Conservation (phyloP, 2,888 invertebrate species). For the Nomada lathburiana region DNA sequence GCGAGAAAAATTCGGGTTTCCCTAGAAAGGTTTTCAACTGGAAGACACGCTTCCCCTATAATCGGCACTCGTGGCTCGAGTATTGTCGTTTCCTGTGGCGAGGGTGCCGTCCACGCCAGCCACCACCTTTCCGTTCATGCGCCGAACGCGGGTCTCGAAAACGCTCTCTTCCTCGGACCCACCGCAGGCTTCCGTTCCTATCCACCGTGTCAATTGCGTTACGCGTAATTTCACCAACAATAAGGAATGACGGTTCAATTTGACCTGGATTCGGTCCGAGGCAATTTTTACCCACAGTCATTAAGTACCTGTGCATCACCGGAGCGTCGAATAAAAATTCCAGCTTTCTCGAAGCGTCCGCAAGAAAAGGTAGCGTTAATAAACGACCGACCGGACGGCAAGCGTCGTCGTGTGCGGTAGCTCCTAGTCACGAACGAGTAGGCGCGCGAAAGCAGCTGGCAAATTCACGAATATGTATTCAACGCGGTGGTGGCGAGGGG, state of each 20-base stretch:
- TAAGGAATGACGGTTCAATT: slow-evolving; percentile 55
- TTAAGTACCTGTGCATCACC: no score
- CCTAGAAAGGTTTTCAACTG: slow-evolving; percentile 34
- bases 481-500: slow-evolving; percentile 35
- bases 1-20: slow-evolving; percentile 65
- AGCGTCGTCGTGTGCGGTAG: slow-evolving; percentile 45
- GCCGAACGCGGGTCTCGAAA: slow-evolving; percentile 70
- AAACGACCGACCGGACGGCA: slow-evolving; percentile 6
- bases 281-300: neutral
- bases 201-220: slow-evolving; percentile 69
- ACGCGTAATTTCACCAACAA: slow-evolving; percentile 66
- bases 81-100: slow-evolving; percentile 62
- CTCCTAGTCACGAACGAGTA: neutral
- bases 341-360: slow-evolving; percentile 14
- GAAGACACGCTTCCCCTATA: slow-evolving; percentile 61
- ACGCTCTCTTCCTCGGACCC: slow-evolving; percentile 21
- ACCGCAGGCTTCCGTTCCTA: slow-evolving; percentile 5
- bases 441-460: slow-evolving; percentile 17
- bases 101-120: slow-evolving; percentile 26
- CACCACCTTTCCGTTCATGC: slow-evolving; percentile 25
- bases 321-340: neutral
- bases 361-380: slow-evolving; percentile 39
- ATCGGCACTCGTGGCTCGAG: slow-evolving; percentile 58
- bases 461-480: slow-evolving; percentile 33
- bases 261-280: neutral